A percentile compares a stretch with the other conserved stretches of the same genome.
phyloP scores from a whole-genome alignment of 92 coral and sea anemone species.

The Siderastrea siderea region DNA sequence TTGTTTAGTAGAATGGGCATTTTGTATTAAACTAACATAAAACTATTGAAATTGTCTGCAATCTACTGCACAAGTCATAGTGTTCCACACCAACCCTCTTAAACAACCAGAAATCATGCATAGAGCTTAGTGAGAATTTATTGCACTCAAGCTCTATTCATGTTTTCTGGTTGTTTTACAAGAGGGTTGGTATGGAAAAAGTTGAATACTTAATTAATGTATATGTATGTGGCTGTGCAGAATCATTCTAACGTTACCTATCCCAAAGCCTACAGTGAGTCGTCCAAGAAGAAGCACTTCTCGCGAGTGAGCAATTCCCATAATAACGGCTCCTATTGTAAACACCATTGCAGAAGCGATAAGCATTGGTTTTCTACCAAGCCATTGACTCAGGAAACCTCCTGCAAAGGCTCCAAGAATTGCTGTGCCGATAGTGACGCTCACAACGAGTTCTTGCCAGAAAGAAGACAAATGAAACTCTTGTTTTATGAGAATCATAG shows the following conservation, averaged over 20 bases:
- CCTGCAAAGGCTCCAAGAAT: slow-evolving; percentile 84
- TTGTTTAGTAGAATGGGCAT: too few relatives aligned
- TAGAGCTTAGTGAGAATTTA: too few relatives aligned
- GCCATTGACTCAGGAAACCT: slow-evolving; percentile 78
- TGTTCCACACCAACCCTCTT: too few relatives aligned
- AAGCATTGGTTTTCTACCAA: slow-evolving; percentile 87
- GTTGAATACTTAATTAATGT: too few relatives aligned
- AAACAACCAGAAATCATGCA: too few relatives aligned
- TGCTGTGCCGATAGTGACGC: slow-evolving; percentile 89
- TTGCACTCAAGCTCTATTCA: too few relatives aligned
- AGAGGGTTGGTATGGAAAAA: too few relatives aligned
- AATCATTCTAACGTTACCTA: slow-evolving; percentile 60
- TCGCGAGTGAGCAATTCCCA: slow-evolving; percentile 82
- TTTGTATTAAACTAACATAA: too few relatives aligned
- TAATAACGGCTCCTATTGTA: slow-evolving; percentile 85
- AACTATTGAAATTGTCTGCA: too few relatives aligned
- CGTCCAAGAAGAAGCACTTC: slow-evolving; percentile 84
- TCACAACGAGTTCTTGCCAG: slow-evolving; percentile 94
- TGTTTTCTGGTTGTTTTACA: too few relatives aligned
- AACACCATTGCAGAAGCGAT: slow-evolving; percentile 79
- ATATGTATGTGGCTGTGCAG: too few relatives aligned
- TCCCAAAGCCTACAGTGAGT: slow-evolving; percentile 88
- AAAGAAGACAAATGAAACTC: slow-evolving; percentile 75
- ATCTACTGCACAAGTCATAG: too few relatives aligned
- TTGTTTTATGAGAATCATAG: slow-evolving; percentile 80